These are phyloP conservation scores for Pelobates fuscus DNA, from an alignment of 2,113 vertebrate species.

Conservation along the genomic window DNA sequence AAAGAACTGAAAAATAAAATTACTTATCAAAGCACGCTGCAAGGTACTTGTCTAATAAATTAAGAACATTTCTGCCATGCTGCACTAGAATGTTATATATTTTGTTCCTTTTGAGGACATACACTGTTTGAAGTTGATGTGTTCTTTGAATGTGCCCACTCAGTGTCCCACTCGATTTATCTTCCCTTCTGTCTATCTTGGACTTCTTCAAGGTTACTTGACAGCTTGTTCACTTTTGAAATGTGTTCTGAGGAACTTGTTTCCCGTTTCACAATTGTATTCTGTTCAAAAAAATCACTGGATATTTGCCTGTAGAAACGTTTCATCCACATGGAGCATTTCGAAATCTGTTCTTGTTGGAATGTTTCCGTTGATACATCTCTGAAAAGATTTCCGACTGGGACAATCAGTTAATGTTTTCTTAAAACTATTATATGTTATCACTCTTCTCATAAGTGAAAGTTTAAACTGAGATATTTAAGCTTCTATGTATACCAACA, in stretches of 20 bases:
- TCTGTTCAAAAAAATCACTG: slow-evolving; percentile 49
- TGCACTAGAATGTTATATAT: slow-evolving; percentile 25
- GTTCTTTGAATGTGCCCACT: slow-evolving; percentile 43
- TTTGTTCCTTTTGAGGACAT: slow-evolving; percentile 33
- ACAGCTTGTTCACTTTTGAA: slow-evolving; percentile 51
- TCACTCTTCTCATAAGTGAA: too few relatives aligned
- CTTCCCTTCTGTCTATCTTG: slow-evolving; percentile 49
- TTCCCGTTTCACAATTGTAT: slow-evolving; percentile 46
- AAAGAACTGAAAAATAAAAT: slow-evolving; percentile 5
- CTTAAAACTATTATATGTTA: too few relatives aligned
- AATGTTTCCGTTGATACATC: slow-evolving; percentile 19
- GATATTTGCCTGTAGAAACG: slow-evolving; percentile 40
- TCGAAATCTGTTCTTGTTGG: slow-evolving; percentile 46
- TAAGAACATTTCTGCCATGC: slow-evolving; percentile 1
- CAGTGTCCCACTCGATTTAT: slow-evolving; percentile 46
- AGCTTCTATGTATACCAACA: too few relatives aligned
- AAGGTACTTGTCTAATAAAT: slow-evolving; percentile 16
- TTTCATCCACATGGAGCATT: slow-evolving; percentile 35
- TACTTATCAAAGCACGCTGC: slow-evolving; percentile 15
- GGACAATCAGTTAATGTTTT: slow-evolving; percentile 17
- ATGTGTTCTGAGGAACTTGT: slow-evolving; percentile 47
- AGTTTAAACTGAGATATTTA: too few relatives aligned
- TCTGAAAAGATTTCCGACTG: slow-evolving; percentile 18
- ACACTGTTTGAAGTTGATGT: slow-evolving; percentile 33
- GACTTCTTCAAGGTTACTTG: slow-evolving; percentile 47